Evolutionary conservation across 2,113 vertebrate genomes (phyloP).

Genomic region (Lepus timidus): DNA sequence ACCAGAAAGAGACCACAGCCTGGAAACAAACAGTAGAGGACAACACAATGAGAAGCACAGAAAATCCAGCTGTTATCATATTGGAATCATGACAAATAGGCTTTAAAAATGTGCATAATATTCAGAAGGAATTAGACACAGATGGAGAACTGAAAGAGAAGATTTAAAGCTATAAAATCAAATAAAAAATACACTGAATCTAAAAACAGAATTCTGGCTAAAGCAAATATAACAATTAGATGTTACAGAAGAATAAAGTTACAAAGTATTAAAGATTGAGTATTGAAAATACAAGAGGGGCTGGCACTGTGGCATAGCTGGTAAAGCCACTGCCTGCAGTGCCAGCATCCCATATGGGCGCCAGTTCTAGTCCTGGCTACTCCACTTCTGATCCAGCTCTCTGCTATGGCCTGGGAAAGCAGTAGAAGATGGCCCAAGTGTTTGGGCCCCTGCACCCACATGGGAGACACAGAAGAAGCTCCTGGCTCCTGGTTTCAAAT

Average conservation of each 20-base stretch:
- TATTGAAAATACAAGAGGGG: not conserved
- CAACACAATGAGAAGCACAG: not conserved
- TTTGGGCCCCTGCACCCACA: no score
- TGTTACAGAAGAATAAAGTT: not conserved
- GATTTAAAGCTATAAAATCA: not conserved
- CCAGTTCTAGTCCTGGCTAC: no score
- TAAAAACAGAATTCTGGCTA: not conserved
- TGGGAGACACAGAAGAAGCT: no score
- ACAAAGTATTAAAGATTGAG: not conserved
- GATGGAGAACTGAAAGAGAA: not conserved
- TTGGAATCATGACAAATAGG: not conserved
- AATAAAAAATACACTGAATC: not conserved
- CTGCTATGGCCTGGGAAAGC: no score
- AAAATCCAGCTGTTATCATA: not conserved
- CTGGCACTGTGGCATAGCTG: no score
- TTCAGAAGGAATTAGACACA: not conserved
- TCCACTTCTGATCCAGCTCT: no score
- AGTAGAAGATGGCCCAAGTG: no score
- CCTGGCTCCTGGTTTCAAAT: no score
- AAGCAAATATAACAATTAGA: not conserved
- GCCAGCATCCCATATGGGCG: no score
- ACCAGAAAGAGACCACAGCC: not conserved
- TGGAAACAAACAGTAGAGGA: not conserved
- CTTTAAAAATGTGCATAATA: not conserved
- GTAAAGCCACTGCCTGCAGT: no score